These are phyloP conservation scores for Tichodroma muraria DNA, from an alignment of 2,113 vertebrate genomes.

Conservation along the genomic window DNA sequence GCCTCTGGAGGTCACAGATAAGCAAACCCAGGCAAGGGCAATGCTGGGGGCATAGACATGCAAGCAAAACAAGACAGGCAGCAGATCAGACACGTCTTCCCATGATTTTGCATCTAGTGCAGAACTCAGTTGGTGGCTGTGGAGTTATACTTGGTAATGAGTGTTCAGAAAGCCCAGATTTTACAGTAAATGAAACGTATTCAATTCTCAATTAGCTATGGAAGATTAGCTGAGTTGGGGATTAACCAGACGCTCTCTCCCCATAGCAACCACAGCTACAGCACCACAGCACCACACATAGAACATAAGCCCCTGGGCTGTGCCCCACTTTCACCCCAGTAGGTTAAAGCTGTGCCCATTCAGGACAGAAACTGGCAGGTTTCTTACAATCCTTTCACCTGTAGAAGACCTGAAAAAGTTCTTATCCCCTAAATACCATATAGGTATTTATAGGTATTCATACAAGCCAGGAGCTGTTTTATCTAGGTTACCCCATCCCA, in stretches of 20 bases:
- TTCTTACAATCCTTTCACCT: background rate
- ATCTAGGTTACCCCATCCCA: background rate
- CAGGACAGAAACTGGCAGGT: background rate
- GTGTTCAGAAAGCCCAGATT: background rate
- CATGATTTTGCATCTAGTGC: background rate
- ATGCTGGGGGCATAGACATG: background rate
- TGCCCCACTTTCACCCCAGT: background rate
- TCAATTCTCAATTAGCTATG: background rate
- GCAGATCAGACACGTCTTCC: background rate
- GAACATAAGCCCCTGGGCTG: rapidly evolving
- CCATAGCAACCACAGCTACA: background rate
- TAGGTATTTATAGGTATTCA: too few relatives aligned
- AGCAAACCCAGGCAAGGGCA: background rate
- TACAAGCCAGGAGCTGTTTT: background rate
- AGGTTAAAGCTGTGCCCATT: background rate
- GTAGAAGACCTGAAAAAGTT: background rate
- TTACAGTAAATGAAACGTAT: background rate
- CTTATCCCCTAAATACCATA: background rate
- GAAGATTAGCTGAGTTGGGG: background rate
- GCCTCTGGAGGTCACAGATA: background rate
- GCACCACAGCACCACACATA: background rate
- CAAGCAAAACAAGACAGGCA: background rate
- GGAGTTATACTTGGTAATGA: background rate
- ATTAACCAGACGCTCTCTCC: background rate
- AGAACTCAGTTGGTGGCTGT: background rate